A percentile compares a stretch with the other conserved stretches of the same genome.
Evolutionary conservation across 2,797 vertebrate genomes (phyloP).

Genomic region (Odontamblyopus rebecca): DNA sequence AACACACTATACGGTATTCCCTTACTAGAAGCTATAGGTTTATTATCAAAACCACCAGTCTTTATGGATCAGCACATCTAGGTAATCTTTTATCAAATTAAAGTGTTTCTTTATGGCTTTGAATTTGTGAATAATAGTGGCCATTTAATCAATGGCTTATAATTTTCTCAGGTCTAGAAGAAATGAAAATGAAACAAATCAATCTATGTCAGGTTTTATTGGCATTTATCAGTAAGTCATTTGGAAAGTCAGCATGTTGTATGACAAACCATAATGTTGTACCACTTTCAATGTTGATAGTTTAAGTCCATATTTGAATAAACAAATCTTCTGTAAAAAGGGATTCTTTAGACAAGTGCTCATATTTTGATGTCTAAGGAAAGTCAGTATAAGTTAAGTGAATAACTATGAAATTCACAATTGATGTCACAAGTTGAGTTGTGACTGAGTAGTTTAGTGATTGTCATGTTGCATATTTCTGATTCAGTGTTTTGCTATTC

Average conservation of each 20-base stretch:
- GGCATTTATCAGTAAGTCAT: neutral
- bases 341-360: neutral
- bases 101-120: neutral
- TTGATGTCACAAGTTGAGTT: too few relatives aligned
- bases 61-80: too few relatives aligned
- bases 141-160: neutral
- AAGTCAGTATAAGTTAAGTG: too few relatives aligned
- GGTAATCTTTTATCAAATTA: neutral
- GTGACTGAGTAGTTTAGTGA: neutral
- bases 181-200: neutral
- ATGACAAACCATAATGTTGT: too few relatives aligned
- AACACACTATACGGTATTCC: too few relatives aligned
- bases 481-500: neutral
- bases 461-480: neutral
- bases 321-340: neutral
- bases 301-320: neutral
- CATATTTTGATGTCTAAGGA: too few relatives aligned
- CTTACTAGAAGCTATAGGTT: too few relatives aligned
- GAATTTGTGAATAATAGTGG: neutral
- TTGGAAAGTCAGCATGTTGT: neutral
- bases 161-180: neutral
- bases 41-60: too few relatives aligned
- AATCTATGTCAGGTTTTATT: neutral
- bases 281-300: too few relatives aligned
- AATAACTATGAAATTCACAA: too few relatives aligned